A percentile compares a stretch with the other conserved stretches of the same genome.
phyloP scores from a whole-genome alignment of 2,888 invertebrate genomes.

The Epiblema foenella region DNA sequence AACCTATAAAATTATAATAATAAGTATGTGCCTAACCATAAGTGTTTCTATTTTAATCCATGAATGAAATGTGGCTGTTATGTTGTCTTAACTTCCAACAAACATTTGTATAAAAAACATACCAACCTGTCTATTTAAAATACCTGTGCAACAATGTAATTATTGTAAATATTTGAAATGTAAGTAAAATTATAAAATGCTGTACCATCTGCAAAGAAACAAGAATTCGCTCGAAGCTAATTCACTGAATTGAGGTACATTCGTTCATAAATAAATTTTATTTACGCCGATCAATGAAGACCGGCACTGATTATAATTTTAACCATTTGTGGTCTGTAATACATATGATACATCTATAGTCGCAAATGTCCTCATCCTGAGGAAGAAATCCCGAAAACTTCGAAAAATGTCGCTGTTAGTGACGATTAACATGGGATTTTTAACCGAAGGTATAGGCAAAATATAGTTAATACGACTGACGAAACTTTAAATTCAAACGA shows the following conservation, averaged over 20 bases:
- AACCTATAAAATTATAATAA: too few relatives aligned
- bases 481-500: too few relatives aligned
- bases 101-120: constrained; percentile 2
- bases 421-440: too few relatives aligned
- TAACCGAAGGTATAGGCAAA: too few relatives aligned
- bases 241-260: constrained; percentile 20
- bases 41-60: not conserved
- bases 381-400: too few relatives aligned
- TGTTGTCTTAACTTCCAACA: not conserved
- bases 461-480: too few relatives aligned
- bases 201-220: not conserved
- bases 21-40: not conserved
- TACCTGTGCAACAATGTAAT: not conserved
- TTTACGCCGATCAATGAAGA: not conserved
- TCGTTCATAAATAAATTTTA: constrained; percentile 32
- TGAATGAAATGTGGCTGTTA: not conserved
- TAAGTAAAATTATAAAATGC: constrained; percentile 8
- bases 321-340: not conserved
- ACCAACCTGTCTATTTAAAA: not conserved
- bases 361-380: too few relatives aligned
- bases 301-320: not conserved
- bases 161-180: not conserved
- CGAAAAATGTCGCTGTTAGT: too few relatives aligned
- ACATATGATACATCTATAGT: too few relatives aligned
- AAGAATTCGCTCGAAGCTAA: constrained; percentile 21